Evolutionary conservation across 2,113 vertebrate species (phyloP).

Genomic region (Trichechus manatus): DNA sequence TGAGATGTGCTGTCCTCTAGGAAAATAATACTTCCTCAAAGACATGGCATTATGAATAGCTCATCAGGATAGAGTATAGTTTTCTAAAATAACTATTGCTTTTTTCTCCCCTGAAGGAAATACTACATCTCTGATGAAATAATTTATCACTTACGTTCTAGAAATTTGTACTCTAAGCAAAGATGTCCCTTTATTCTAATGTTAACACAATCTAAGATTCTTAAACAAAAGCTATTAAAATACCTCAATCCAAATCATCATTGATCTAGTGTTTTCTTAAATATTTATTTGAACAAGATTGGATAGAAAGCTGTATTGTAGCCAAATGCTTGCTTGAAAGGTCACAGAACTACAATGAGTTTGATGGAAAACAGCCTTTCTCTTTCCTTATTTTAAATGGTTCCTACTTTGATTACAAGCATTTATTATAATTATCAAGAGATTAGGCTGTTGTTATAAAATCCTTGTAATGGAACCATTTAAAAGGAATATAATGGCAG

Average conservation of each 20-base stretch:
- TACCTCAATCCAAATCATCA: slow-evolving; percentile 79
- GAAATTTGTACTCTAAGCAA: slow-evolving; percentile 71
- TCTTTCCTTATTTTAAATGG: slow-evolving; percentile 90
- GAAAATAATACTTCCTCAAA: slow-evolving; percentile 84
- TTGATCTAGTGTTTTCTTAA: slow-evolving; percentile 79
- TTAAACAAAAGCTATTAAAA: slow-evolving; percentile 80
- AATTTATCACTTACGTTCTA: slow-evolving; percentile 77
- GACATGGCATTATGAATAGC: slow-evolving; percentile 56
- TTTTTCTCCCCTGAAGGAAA: slow-evolving; percentile 69
- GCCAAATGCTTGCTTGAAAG: slow-evolving; percentile 85
- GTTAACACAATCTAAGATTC: slow-evolving; percentile 78
- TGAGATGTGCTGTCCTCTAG: slow-evolving; percentile 82
- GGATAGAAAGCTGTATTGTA: slow-evolving; percentile 78
- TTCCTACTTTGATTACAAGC: slow-evolving; percentile 94
- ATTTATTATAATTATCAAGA: slow-evolving; percentile 97
- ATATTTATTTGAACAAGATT: slow-evolving; percentile 85
- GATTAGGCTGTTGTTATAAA: slow-evolving; percentile 91
- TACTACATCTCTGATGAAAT: slow-evolving; percentile 45
- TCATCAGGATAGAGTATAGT: slow-evolving; percentile 63
- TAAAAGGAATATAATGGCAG: slow-evolving; percentile 93
- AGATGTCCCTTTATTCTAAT: slow-evolving; percentile 80
- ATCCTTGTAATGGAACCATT: slow-evolving; percentile 94
- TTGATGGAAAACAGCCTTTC: slow-evolving; percentile 94
- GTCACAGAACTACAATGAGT: slow-evolving; percentile 85
- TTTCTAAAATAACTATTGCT: slow-evolving; percentile 73